Base-by-base conservation (phyloP, 2,888 invertebrate species). In the Ornithoptera alexandrae region DNA sequence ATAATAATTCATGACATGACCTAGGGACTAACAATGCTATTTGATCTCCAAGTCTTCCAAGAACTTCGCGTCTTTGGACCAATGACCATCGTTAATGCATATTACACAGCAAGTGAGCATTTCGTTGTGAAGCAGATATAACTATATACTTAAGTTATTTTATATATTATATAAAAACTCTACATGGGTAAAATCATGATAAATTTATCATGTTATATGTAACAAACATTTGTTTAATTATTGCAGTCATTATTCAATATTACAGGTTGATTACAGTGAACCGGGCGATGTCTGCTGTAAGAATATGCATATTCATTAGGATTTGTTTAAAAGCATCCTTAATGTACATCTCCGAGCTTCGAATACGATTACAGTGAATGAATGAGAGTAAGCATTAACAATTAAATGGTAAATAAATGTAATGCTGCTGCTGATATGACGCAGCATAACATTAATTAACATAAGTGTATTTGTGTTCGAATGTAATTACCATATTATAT, bases 281-380 rank as follows among this genome's bases (percentile, higher is more conserved):
- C 77, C 77, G 72, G 72, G 75, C 75, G 78, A 78, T 79, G 75
- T 77, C 59, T 64, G 57, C 65, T 56, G 72, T 75, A 74, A 76
- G 72, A 62, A 71, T 68, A 81, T 84, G 79, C 76, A 87, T 88
- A 88, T 88, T 85, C 82, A 88, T 86, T 80, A 81, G 81, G 81
- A 79, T 80, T 76, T 78, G 79, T 79, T 82, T 82, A 79, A 77
- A 80, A 78, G 76, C 82, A 83, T 82, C 82, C 85, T 83, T 83
- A 85, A 86, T 86, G 83, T 81, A 77, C 81, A 79, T 80, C 81
- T 77, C 77, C 77, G 74, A 73, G 76, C 73, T 77, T 76, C 78
- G 80, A 84, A 82, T 83, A 72, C 76, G 74, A 86, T 89, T 88
- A 84, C 69, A 69, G 57, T 50, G 65, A 68, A 59, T 12, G 80